Evolutionary conservation across 1,140 invertebrate species (phyloP).

Genomic region (Drosophila lacertosa): DNA sequence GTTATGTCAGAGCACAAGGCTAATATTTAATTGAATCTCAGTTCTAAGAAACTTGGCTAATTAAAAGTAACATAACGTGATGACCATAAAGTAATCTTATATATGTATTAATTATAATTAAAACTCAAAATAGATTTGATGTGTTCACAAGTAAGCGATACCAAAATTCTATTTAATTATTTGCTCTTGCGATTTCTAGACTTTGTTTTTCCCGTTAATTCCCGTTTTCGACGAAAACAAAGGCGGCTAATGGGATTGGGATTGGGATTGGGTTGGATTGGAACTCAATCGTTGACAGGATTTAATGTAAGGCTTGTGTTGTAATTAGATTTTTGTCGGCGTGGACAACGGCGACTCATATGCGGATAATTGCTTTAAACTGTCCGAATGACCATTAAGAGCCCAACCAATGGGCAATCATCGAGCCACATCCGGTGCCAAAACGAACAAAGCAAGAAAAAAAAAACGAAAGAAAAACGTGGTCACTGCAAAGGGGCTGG

Average conservation of each 20-base stretch:
- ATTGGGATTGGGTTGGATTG: constrained; percentile 9
- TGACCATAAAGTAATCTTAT: no score
- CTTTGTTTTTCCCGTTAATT: neutral
- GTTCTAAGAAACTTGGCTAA: no score
- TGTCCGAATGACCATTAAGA: constrained; percentile 61
- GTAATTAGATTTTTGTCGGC: constrained; percentile 40
- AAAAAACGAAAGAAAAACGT: constrained; percentile 9
- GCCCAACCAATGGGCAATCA: constrained; percentile 20
- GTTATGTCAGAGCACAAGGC: no score
- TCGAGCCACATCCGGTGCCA: constrained; percentile 21
- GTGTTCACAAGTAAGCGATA: no score
- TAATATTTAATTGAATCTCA: no score
- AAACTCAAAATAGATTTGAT: no score
- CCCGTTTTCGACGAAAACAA: neutral
- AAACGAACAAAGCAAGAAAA: constrained; percentile 35
- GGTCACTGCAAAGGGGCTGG: no score
- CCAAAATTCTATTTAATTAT: neutral
- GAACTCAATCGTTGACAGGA: constrained; percentile 43
- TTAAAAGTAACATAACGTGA: no score
- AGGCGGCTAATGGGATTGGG: neutral
- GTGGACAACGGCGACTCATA: constrained; percentile 9
- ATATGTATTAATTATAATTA: no score
- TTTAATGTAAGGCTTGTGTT: constrained; percentile 46
- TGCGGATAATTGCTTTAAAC: constrained; percentile 65
- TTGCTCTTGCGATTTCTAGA: neutral